Evolutionary conservation across 1,140 invertebrate species (phyloP).

Genomic region (Euwallacea fornicatus): DNA sequence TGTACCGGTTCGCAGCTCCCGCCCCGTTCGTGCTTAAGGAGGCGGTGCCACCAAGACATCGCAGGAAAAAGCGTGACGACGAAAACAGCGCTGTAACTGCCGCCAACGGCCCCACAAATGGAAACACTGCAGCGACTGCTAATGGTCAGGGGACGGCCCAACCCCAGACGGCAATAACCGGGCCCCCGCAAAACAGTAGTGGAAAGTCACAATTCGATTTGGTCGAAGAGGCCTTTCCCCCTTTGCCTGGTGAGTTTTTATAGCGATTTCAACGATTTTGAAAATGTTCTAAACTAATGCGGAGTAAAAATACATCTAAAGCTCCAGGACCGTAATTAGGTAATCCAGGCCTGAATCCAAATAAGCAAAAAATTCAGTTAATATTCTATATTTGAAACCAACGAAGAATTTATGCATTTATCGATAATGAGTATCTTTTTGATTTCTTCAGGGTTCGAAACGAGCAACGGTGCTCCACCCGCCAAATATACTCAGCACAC

Average conservation of each 20-base stretch:
- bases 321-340: no score
- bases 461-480: constrained; percentile 38
- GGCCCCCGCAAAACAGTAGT: constrained; percentile 8
- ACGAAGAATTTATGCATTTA: no score
- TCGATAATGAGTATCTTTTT: background rate
- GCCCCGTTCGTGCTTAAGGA: constrained; percentile 39
- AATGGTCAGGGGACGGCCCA: constrained; percentile 20
- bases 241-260: constrained; percentile 64
- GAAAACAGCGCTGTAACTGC: constrained; percentile 36
- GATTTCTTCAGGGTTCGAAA: constrained; percentile 32
- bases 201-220: constrained; percentile 71
- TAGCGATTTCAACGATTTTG: background rate
- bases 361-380: no score
- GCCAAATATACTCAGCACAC: constrained; percentile 21
- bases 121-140: constrained; percentile 1
- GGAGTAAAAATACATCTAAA: no score
- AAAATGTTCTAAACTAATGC: background rate
- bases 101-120: constrained; percentile 8
- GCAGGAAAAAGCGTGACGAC: constrained; percentile 56
- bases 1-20: constrained; percentile 34
- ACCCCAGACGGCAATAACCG: constrained; percentile 22
- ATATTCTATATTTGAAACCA: no score
- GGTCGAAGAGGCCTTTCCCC: constrained; percentile 79
- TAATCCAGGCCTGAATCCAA: no score
- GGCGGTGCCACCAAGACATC: constrained; percentile 48